These are phyloP conservation scores for Anser cygnoides DNA, from an alignment of 2,113 vertebrate species.

Conservation along the genomic window DNA sequence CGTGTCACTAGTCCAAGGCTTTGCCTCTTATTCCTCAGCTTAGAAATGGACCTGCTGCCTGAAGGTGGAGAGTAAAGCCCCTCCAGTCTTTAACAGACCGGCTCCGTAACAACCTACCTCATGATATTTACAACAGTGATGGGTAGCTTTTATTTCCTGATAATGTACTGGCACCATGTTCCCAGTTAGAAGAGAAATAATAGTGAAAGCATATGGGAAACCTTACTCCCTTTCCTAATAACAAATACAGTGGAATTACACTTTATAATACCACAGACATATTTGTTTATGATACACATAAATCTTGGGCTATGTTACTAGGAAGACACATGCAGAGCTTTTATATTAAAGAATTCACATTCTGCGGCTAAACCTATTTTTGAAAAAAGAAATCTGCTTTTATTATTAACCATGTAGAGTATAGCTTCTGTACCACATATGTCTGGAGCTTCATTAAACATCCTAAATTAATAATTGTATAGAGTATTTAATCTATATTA, in stretches of 20 bases:
- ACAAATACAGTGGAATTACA: constrained; percentile 53
- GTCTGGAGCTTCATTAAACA: neutral
- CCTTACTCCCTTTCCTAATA: constrained; percentile 57
- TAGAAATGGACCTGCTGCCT: neutral
- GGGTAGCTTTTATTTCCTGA: constrained; percentile 13
- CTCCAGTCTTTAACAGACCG: neutral
- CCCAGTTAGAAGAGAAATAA: constrained; percentile 42
- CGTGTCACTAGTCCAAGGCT: neutral
- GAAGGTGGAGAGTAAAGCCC: neutral
- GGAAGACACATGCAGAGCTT: neutral
- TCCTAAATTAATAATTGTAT: neutral
- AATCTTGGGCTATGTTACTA: constrained; percentile 12
- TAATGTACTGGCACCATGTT: neutral
- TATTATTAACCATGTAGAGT: neutral
- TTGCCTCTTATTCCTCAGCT: neutral
- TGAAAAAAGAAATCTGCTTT: neutral
- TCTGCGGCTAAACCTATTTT: neutral
- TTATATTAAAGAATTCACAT: constrained; percentile 19
- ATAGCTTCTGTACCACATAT: neutral
- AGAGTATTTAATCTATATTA: neutral
- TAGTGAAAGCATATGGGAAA: constrained; percentile 48
- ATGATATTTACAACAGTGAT: constrained; percentile 1
- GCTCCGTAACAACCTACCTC: neutral
- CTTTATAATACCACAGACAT: constrained; percentile 2
- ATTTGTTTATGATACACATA: constrained; percentile 45